Percentiles rank a stretch among this genome's conserved stretches.
These are phyloP conservation scores for Amiota communis DNA, from an alignment of 2,888 invertebrate genomes.

Conservation along the genomic window DNA sequence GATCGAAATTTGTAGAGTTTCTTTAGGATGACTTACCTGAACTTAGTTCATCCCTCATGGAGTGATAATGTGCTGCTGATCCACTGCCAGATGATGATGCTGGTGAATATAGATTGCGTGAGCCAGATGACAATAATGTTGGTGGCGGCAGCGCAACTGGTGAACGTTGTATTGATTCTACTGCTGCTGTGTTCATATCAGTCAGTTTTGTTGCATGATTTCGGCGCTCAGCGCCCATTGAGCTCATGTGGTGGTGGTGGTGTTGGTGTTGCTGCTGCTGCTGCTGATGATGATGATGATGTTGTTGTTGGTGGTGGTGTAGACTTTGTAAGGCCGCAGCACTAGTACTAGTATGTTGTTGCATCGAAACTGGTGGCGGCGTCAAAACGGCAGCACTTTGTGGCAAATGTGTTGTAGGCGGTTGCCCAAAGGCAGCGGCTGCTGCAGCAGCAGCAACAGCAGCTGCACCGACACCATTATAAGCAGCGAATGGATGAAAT, in stretches of 20 bases:
- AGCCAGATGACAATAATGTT: neutral
- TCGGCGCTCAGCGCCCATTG: constrained; percentile 38
- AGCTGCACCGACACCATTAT: constrained; percentile 69
- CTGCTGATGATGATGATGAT: neutral
- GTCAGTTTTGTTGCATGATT: constrained; percentile 63
- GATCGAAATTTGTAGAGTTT: neutral
- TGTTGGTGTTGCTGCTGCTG: neutral
- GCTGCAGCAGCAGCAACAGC: constrained; percentile 65
- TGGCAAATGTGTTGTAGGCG: constrained; percentile 24
- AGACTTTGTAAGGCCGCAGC: neutral
- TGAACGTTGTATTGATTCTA: constrained; percentile 37
- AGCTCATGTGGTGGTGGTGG: neutral
- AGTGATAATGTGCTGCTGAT: constrained; percentile 63
- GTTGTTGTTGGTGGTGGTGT: neutral
- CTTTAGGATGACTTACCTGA: constrained; percentile 64
- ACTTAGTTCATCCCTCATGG: constrained; percentile 74
- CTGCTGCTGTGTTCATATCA: constrained; percentile 59
- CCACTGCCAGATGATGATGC: neutral
- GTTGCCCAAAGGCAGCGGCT: constrained; percentile 61
- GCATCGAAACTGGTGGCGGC: constrained; percentile 49
- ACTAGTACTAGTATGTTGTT: constrained; percentile 49
- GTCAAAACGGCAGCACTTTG: constrained; percentile 49
- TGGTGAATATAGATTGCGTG: neutral
- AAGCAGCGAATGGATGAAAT: constrained; percentile 68
- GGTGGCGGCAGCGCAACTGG: neutral